phyloP scores from a whole-genome alignment of 1,140 invertebrate species.

The Caenorhabditis inopinata region DNA sequence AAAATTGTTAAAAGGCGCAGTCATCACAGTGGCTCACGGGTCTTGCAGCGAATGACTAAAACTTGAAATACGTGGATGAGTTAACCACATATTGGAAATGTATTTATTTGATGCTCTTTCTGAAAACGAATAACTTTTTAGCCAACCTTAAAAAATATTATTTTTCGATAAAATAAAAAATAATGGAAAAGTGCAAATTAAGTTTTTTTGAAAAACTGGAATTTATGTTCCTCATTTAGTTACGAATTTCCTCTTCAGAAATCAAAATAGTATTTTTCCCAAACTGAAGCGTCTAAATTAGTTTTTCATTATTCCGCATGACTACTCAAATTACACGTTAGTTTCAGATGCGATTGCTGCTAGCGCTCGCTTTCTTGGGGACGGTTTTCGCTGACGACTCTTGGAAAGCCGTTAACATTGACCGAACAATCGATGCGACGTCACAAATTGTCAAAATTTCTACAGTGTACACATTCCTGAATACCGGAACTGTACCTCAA shows the following conservation, averaged over 20 bases:
- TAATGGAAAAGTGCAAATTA: too few relatives aligned
- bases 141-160: too few relatives aligned
- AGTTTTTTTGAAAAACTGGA: too few relatives aligned
- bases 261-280: too few relatives aligned
- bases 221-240: too few relatives aligned
- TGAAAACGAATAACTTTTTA: too few relatives aligned
- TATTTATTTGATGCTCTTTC: too few relatives aligned
- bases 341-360: slow-evolving; percentile 24
- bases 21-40: not conserved
- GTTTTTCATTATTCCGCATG: too few relatives aligned
- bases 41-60: slow-evolving; percentile 1
- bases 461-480: not conserved
- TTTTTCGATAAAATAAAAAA: not conserved
- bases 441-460: slow-evolving; percentile 49
- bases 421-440: slow-evolving; percentile 56
- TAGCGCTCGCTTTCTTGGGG: not conserved
- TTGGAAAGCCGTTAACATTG: slow-evolving; percentile 49
- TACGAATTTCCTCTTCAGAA: too few relatives aligned
- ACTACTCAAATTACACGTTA: not conserved
- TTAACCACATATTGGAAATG: not conserved
- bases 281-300: too few relatives aligned
- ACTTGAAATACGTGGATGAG: slow-evolving; percentile 10
- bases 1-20: slow-evolving; percentile 3
- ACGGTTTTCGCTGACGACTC: slow-evolving; percentile 6
- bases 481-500: not conserved